Evolutionary conservation across 2,797 vertebrate genomes (phyloP).

Genomic region (Clarias fuscus): DNA sequence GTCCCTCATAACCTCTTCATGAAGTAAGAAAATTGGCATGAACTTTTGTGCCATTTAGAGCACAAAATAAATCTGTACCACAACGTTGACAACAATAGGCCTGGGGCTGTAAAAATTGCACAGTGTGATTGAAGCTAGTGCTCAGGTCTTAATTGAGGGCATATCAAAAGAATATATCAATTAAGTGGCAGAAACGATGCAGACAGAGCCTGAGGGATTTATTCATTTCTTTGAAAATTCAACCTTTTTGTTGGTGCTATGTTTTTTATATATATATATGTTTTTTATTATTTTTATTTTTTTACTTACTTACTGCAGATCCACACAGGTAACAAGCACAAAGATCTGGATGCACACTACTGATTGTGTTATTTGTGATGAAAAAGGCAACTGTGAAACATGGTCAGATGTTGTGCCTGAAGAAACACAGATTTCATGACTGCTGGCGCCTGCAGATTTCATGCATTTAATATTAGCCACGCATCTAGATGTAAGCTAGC

Average conservation of each 20-base stretch:
- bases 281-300: background rate
- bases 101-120: background rate
- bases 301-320: background rate
- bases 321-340: conserved; percentile 6
- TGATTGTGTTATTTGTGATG: conserved; percentile 44
- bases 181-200: conserved; percentile 12
- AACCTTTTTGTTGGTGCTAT: background rate
- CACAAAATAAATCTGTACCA: conserved; percentile 17
- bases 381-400: conserved; percentile 39
- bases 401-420: conserved; percentile 39
- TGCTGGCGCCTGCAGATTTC: conserved; percentile 40
- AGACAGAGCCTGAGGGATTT: conserved; percentile 8
- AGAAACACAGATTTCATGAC: conserved; percentile 40
- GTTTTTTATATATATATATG: background rate
- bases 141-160: conserved; percentile 31
- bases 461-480: conserved; percentile 52
- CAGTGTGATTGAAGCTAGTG: conserved; percentile 11
- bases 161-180: conserved; percentile 33
- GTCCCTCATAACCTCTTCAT: background rate
- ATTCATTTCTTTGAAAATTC: background rate
- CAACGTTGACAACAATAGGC: conserved; percentile 5
- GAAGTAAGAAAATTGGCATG: background rate
- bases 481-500: conserved; percentile 20
- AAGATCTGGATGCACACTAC: conserved; percentile 21
- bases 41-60: background rate